Evolutionary conservation across 2,888 invertebrate genomes (phyloP).

Genomic region (Cryptophagus acutangulus): DNA sequence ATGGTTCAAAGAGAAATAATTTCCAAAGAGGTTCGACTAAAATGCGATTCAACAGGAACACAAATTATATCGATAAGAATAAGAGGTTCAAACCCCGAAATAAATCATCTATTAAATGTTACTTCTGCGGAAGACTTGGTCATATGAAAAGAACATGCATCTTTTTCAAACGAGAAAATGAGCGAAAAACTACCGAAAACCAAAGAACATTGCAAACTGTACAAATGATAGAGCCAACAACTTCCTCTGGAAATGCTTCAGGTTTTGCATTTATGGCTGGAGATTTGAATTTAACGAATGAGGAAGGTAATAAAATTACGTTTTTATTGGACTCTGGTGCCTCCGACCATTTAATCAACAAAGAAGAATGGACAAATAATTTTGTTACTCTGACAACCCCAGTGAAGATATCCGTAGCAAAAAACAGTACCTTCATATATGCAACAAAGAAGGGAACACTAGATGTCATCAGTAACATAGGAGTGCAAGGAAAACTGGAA

Average conservation of each 20-base stretch:
- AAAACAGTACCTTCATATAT: conserved; percentile 9
- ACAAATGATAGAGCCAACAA: no score
- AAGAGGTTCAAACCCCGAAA: no score
- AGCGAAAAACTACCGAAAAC: neutral
- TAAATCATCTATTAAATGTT: no score
- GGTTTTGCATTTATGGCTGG: conserved; percentile 11
- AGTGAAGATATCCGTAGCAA: conserved; percentile 16
- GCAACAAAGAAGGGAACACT: conserved; percentile 18
- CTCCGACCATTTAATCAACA: conserved; percentile 25
- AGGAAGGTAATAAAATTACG: no score
- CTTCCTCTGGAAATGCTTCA: no score
- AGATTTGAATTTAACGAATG: no score
- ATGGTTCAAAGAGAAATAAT: no score
- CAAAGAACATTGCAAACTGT: no score
- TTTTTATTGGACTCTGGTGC: conserved; percentile 24
- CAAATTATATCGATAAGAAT: no score
- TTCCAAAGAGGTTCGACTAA: no score
- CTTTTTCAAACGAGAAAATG: neutral
- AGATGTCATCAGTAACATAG: conserved; percentile 27
- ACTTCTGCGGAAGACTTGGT: conserved; percentile 7
- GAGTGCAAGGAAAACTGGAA: conserved; percentile 19
- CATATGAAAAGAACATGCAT: conserved; percentile 10
- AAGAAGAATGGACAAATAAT: conserved; percentile 9
- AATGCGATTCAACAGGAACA: no score
- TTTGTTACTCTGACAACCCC: conserved; percentile 23